Conservation (phyloP, 2,888 invertebrate species). For the Leistus spinibarbis region DNA sequence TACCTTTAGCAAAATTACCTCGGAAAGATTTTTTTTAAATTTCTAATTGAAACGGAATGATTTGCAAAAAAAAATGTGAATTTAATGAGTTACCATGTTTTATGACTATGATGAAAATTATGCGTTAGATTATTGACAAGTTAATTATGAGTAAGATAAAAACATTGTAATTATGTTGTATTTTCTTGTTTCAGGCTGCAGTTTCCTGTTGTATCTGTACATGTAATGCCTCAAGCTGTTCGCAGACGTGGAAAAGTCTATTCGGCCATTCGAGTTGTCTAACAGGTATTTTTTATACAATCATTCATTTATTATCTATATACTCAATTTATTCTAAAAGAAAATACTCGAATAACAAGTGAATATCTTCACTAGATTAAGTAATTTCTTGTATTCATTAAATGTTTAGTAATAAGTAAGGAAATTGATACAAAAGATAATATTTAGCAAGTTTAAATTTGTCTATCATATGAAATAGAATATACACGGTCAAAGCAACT, state of each 20-base stretch:
- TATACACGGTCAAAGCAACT: too few species aligned
- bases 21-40: too few species aligned
- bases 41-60: background rate
- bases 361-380: too few species aligned
- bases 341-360: too few species aligned
- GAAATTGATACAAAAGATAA: too few species aligned
- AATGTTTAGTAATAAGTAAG: too few species aligned
- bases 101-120: background rate
- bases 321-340: too few species aligned
- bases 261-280: constrained; percentile 68
- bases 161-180: background rate
- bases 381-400: too few species aligned
- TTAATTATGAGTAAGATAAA: background rate
- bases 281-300: constrained; percentile 56
- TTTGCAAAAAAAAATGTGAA: background rate
- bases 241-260: constrained; percentile 68
- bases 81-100: background rate
- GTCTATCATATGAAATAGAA: too few species aligned
- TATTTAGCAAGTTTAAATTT: too few species aligned
- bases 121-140: background rate
- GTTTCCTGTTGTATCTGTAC: constrained; percentile 56
- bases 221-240: constrained; percentile 70
- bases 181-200: constrained; percentile 60
- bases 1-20: too few species aligned
- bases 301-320: constrained; percentile 6